Evolutionary conservation across 2,113 vertebrate genomes (phyloP).

Genomic region (Gallinago jamesoni): DNA sequence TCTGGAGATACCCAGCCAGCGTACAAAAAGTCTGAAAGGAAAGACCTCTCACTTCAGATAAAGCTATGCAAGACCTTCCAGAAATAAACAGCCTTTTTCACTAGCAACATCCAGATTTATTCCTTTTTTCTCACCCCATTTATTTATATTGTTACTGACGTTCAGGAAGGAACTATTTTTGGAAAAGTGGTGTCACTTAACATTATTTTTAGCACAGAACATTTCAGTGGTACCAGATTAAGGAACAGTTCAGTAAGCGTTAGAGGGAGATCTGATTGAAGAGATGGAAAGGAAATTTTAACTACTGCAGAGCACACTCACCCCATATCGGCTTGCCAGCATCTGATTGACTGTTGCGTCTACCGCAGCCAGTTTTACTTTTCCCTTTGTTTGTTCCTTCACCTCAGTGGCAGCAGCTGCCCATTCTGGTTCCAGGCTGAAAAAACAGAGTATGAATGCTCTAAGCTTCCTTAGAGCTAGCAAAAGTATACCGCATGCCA

Average conservation of each 20-base stretch:
- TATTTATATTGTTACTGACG: neutral
- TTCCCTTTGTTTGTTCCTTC: constrained; percentile 93
- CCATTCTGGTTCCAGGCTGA: constrained; percentile 95
- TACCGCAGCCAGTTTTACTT: constrained; percentile 89
- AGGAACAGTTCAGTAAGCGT: neutral
- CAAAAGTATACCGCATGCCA: neutral
- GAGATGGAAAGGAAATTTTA: neutral
- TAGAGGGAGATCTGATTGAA: neutral
- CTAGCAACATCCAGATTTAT: neutral
- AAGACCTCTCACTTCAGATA: neutral
- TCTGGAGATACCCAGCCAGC: neutral
- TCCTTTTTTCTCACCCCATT: neutral
- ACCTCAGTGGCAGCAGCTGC: constrained; percentile 89
- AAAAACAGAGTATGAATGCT: neutral
- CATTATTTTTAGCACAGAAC: neutral
- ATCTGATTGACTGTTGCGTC: constrained; percentile 90
- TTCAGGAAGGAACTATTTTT: neutral
- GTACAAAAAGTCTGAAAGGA: neutral
- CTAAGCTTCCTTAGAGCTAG: neutral
- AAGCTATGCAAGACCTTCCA: neutral
- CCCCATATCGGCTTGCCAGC: constrained; percentile 85
- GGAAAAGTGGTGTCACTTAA: neutral
- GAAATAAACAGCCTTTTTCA: neutral
- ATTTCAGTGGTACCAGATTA: neutral
- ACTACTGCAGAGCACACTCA: constrained; percentile 66